Conservation (phyloP, 2,113 vertebrate species). For the Psittacula cyanocephala region DNA sequence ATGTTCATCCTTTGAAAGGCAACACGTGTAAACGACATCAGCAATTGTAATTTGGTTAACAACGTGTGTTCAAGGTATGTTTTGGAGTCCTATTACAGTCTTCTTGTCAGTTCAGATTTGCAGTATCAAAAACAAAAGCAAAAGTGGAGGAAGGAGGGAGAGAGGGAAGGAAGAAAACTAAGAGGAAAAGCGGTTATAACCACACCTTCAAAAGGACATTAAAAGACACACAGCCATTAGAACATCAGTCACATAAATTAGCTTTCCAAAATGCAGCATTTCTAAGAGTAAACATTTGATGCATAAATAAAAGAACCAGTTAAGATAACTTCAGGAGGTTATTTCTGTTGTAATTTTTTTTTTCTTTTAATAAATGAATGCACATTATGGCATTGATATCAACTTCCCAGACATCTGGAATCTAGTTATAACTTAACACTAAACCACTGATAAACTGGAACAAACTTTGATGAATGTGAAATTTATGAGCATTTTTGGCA, state of each 20-base stretch:
- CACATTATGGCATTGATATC: not conserved
- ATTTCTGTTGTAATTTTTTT: not conserved
- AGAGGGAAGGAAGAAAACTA: not conserved
- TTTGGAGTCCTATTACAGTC: conserved; percentile 56
- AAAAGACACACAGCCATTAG: not conserved
- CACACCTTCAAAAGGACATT: not conserved
- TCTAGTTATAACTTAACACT: not conserved
- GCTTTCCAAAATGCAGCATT: not conserved
- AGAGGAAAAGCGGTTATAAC: not conserved
- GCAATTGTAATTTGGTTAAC: conserved; percentile 66
- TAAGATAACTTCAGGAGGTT: not conserved
- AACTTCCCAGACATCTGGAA: not conserved
- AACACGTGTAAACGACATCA: conserved; percentile 65
- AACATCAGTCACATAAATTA: not conserved
- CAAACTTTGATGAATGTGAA: not conserved
- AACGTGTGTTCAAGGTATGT: conserved; percentile 53
- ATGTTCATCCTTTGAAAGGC: conserved; percentile 66
- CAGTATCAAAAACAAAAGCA: conserved; percentile 18
- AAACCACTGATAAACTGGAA: not conserved
- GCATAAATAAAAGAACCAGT: not conserved
- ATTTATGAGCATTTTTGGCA: conserved; percentile 20
- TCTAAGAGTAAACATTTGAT: not conserved
- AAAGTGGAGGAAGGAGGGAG: accelerated
- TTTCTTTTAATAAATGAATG: not conserved
- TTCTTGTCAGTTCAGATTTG: conserved; percentile 62